phyloP scores from a whole-genome alignment of 1,140 invertebrate genomes.

The Onthophagus taurus region DNA sequence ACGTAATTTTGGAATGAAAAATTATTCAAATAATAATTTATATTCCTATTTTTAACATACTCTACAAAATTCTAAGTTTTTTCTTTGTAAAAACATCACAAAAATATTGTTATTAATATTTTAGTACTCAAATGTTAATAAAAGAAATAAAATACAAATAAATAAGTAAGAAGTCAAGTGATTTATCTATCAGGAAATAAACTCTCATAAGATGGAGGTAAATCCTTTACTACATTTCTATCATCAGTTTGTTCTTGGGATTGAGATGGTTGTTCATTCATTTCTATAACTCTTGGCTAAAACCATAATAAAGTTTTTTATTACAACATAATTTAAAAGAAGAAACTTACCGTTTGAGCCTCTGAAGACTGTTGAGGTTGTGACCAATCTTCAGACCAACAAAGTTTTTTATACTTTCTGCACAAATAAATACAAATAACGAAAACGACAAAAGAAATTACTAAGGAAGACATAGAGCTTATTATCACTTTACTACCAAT shows the following conservation, averaged over 20 bases:
- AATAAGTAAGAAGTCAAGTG: no score
- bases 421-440: conserved; percentile 7
- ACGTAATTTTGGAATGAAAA: no score
- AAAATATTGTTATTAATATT: no score
- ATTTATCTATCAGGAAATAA: conserved; percentile 7
- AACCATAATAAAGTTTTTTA: no score
- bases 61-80: no score
- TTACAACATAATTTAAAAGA: background rate
- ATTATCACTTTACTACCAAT: conserved; percentile 8
- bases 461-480: conserved; percentile 5
- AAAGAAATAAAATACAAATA: no score
- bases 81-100: no score
- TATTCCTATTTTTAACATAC: no score
- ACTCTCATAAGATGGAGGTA: conserved; percentile 11
- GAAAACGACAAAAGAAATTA: conserved; percentile 4
- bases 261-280: conserved; percentile 5
- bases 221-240: conserved; percentile 7
- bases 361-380: background rate
- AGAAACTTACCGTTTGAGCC: conserved; percentile 5
- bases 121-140: no score
- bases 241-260: background rate
- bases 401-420: conserved; percentile 1
- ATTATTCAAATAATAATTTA: no score
- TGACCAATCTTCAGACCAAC: conserved; percentile 6
- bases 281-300: conserved; percentile 9